These are phyloP conservation scores for Crotalus viridis DNA, from an alignment of 2,113 vertebrate species.

Conservation along the genomic window DNA sequence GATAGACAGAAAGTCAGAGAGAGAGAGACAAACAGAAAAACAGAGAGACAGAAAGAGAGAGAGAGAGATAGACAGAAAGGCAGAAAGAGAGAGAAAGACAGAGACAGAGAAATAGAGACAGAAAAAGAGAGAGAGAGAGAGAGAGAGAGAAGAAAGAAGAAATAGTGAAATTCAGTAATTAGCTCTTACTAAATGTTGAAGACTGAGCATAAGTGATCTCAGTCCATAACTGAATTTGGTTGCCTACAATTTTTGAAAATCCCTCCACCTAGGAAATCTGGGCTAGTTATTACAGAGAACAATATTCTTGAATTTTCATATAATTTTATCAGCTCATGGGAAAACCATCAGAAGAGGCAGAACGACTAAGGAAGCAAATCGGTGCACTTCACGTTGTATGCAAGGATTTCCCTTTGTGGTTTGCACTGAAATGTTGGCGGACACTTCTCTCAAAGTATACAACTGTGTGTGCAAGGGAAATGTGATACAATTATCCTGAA, in stretches of 20 bases:
- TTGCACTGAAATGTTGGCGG: not conserved
- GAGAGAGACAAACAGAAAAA: too few species aligned
- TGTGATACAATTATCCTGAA: not conserved
- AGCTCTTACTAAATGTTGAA: not conserved
- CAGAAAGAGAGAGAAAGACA: not conserved
- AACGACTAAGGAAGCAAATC: not conserved
- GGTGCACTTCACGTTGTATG: not conserved
- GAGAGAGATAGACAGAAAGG: too few species aligned
- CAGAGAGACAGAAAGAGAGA: too few species aligned
- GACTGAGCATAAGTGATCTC: not conserved
- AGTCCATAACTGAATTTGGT: not conserved
- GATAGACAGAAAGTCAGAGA: not conserved
- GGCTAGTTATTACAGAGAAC: not conserved
- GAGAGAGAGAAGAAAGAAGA: not conserved
- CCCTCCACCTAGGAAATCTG: not conserved
- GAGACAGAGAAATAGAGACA: fast-evolving
- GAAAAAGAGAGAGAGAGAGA: too few species aligned
- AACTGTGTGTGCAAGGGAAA: not conserved
- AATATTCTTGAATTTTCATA: not conserved
- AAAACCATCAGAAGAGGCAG: not conserved
- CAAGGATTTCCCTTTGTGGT: not conserved
- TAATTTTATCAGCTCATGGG: not conserved
- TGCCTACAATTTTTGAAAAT: not conserved
- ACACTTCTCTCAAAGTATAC: not conserved
- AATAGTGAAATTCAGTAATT: not conserved